Evolutionary conservation across 2,797 vertebrate species (phyloP), one percentile per base, ranked within the genome.

Genomic region (Serranus cabrilla): DNA sequence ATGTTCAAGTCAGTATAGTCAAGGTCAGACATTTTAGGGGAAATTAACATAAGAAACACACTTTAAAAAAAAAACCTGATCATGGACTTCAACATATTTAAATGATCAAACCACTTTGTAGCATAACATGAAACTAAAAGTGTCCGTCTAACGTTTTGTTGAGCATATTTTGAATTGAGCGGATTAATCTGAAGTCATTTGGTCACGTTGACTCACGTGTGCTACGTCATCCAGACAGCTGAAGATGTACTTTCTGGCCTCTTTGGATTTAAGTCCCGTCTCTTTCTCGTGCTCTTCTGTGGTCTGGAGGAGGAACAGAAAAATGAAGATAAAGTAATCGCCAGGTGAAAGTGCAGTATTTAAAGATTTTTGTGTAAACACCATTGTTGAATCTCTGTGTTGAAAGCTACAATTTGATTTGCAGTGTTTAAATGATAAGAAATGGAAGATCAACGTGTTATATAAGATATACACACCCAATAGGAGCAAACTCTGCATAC

Each of bases 241-340:
- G 93, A 99, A 99, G 94, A 99, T 99, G 91, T 99, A 99, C 94
- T 99, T 99, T 82, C 98, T 96, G 93, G 98, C 97, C 91, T 99
- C 98, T 95, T 99, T 99, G 88, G 98, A 99, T 94, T 99, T 99
- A 91, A 99, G 97, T 69, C 97, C 96, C 5, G 98, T 99, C 93
- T 99, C 98, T 57, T 96, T 95, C 91, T 99, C 98, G 0, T 99
- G 98, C 62, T 98, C 97, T 88, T 99, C 97, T 67, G 97, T 96
- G 55, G 97, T 97, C 98, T 99, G 92, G 4, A 58, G 49, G 46
- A 37, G 49, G 14, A 72, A 75, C 1, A 68, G 2, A 25, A 68
- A 45, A 1, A 60, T 51, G 11, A 49, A 61, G 18, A 25, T 39
- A 60, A 58, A 58, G 4, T 39, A 54, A 66, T 47, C 17, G 40